Conservation (phyloP, 1,140 invertebrate species). For the Subanguina moxae region DNA sequence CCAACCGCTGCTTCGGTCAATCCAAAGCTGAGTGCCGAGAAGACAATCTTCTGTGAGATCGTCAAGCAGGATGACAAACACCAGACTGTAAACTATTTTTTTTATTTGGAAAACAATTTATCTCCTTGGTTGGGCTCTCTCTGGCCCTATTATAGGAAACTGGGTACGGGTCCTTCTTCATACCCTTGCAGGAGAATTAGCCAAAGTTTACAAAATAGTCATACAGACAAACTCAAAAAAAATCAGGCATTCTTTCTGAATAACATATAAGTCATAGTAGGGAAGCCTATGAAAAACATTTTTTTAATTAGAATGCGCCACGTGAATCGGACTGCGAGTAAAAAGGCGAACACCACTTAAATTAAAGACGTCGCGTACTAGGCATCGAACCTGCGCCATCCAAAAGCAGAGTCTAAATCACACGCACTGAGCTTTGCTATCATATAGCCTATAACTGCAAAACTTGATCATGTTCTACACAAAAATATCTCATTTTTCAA, state of each 20-base stretch:
- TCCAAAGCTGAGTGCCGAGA: not conserved
- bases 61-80: constrained; percentile 1
- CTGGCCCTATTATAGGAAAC: not conserved
- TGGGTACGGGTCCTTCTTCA: not conserved
- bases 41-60: not conserved
- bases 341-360: too few relatives aligned
- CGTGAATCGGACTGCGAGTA: too few relatives aligned
- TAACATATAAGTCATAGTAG: too few relatives aligned
- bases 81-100: not conserved
- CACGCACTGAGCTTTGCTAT: not conserved
- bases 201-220: too few relatives aligned
- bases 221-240: too few relatives aligned
- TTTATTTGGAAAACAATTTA: not conserved
- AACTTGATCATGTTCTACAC: not conserved
- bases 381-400: too few relatives aligned
- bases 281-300: too few relatives aligned
- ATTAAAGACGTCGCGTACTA: too few relatives aligned
- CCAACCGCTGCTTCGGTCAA: not conserved
- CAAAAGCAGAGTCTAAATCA: not conserved
- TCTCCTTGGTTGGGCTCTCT: not conserved
- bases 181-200: too few relatives aligned
- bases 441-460: not conserved
- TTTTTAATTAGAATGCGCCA: too few relatives aligned
- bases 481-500: not conserved
- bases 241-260: too few relatives aligned